These are phyloP conservation scores for Trachelipus rathkii DNA, from an alignment of 1,140 invertebrate species.

Conservation along the genomic window DNA sequence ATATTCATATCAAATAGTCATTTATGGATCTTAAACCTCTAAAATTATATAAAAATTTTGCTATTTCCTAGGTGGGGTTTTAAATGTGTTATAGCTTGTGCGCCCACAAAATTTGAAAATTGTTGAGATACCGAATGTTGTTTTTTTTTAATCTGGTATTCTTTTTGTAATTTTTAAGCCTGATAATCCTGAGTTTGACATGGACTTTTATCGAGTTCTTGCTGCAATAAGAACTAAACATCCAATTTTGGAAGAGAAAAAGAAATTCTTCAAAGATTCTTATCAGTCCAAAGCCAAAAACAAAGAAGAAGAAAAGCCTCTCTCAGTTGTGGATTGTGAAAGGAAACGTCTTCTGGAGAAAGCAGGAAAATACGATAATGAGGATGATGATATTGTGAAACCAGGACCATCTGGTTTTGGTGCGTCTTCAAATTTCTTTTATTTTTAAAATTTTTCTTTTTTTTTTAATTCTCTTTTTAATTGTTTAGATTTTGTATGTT, in stretches of 20 bases:
- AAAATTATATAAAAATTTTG: too few relatives aligned
- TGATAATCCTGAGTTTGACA: slow-evolving; percentile 31
- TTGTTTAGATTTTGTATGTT: too few relatives aligned
- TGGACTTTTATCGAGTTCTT: slow-evolving; percentile 20
- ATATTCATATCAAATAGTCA: too few relatives aligned
- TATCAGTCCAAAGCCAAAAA: slow-evolving; percentile 42
- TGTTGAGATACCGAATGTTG: too few relatives aligned
- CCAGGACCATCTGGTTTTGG: background rate
- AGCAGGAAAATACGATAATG: slow-evolving; percentile 59
- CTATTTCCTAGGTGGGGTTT: too few relatives aligned
- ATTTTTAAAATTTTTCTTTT: too few relatives aligned
- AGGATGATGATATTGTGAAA: slow-evolving; percentile 51
- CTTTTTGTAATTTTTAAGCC: slow-evolving; percentile 17
- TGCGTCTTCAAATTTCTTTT: background rate
- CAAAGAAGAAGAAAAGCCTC: slow-evolving; percentile 56
- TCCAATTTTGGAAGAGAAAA: background rate
- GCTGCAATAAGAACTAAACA: slow-evolving; percentile 26
- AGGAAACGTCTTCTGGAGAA: slow-evolving; percentile 68
- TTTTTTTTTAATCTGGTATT: too few relatives aligned
- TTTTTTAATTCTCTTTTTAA: too few relatives aligned
- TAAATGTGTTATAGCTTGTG: too few relatives aligned
- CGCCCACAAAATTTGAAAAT: too few relatives aligned
- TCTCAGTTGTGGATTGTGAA: slow-evolving; percentile 76
- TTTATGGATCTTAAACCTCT: too few relatives aligned
- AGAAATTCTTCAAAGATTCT: slow-evolving; percentile 27